phyloP scores from a whole-genome alignment of 1,140 invertebrate species.

The Neodiprion virginianus region DNA sequence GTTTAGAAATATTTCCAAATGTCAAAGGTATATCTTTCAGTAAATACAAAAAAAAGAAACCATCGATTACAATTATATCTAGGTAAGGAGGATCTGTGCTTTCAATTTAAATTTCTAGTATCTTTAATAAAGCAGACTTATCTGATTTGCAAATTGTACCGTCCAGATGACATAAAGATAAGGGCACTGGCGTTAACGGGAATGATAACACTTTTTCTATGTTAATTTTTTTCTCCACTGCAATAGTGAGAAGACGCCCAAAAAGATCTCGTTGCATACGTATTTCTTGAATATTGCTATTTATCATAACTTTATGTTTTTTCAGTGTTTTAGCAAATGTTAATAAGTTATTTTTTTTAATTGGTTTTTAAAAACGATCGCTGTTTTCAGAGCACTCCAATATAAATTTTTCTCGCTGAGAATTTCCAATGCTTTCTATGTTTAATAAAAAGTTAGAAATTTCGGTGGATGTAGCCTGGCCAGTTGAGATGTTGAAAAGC shows the following conservation, averaged over 20 bases:
- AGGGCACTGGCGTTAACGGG: slow-evolving; percentile 32
- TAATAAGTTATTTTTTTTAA: background rate
- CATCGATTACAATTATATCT: slow-evolving; percentile 28
- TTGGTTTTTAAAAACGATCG: background rate
- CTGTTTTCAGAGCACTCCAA: background rate
- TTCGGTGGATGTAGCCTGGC: background rate
- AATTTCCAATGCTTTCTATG: background rate
- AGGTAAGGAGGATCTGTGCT: background rate
- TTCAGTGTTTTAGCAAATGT: slow-evolving; percentile 19
- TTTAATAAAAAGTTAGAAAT: background rate
- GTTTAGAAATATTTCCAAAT: slow-evolving; percentile 26
- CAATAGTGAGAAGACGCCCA: slow-evolving; percentile 29
- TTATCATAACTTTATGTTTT: slow-evolving; percentile 26
- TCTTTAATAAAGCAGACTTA: background rate
- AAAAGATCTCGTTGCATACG: slow-evolving; percentile 34
- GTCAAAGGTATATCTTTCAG: slow-evolving; percentile 29
- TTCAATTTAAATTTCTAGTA: background rate
- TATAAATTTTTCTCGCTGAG: background rate
- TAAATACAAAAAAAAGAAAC: slow-evolving; percentile 28
- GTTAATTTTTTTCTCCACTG: slow-evolving; percentile 27
- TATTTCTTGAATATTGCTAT: slow-evolving; percentile 27
- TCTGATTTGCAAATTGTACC: background rate
- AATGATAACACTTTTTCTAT: slow-evolving; percentile 32
- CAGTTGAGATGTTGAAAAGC: background rate
- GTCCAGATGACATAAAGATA: slow-evolving; percentile 25